A percentile compares a stretch with the other conserved stretches of the same genome.
These are phyloP conservation scores for Monochamus saltuarius DNA, from an alignment of 1,140 invertebrate genomes.

Conservation along the genomic window DNA sequence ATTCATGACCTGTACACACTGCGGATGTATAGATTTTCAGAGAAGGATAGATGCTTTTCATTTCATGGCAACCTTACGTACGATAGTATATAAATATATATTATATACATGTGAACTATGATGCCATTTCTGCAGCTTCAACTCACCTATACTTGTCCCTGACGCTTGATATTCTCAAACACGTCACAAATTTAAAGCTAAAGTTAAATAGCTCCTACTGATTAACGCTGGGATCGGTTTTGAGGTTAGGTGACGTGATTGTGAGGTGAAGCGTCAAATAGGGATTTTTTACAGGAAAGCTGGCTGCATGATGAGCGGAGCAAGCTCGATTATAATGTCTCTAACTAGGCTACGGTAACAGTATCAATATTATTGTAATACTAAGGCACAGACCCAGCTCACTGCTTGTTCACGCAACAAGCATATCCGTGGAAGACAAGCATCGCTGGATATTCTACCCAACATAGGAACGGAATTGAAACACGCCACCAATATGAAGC, in stretches of 20 bases:
- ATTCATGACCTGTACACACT: no score
- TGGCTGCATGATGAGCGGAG: slow-evolving; percentile 25
- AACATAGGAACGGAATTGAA: slow-evolving; percentile 43
- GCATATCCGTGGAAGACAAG: slow-evolving; percentile 49
- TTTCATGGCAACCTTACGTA: not conserved
- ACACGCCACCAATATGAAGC: not conserved
- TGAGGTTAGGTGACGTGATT: slow-evolving; percentile 10
- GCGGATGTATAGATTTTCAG: no score
- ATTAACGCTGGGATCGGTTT: no score
- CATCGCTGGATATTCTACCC: slow-evolving; percentile 49
- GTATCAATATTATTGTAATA: slow-evolving; percentile 53
- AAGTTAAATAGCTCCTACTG: no score
- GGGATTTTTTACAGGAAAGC: not conserved
- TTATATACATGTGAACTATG: not conserved
- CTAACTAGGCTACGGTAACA: slow-evolving; percentile 46
- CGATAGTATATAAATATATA: not conserved
- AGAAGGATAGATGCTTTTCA: not conserved
- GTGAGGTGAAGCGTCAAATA: slow-evolving; percentile 21
- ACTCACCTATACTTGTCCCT: not conserved
- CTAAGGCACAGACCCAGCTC: slow-evolving; percentile 54
- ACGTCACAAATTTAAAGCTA: no score
- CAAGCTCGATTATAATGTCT: slow-evolving; percentile 44
- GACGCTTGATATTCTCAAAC: no score
- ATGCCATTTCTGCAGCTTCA: not conserved
- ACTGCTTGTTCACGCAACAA: slow-evolving; percentile 48